Evolutionary conservation across 2,888 invertebrate species (phyloP).

Genomic region (Tinea trinotella): DNA sequence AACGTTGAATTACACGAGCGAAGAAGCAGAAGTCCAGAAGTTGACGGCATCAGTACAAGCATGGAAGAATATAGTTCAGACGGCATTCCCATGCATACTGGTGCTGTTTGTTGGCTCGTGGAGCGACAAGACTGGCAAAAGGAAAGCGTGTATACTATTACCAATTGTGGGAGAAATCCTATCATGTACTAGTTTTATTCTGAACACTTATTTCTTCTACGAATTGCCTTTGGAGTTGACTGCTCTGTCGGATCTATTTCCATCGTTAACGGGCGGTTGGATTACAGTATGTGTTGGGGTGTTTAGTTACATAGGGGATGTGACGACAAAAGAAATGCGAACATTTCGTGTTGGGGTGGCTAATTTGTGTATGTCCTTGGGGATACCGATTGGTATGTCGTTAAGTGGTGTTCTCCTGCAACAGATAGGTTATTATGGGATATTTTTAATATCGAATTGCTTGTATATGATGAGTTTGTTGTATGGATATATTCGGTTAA

Average conservation of each 20-base stretch:
- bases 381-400: slow-evolving; percentile 73
- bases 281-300: slow-evolving; percentile 90
- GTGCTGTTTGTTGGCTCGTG: slow-evolving; percentile 75
- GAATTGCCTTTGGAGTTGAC: slow-evolving; percentile 72
- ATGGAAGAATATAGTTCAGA: slow-evolving; percentile 72
- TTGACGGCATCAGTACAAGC: slow-evolving; percentile 71
- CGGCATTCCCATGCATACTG: slow-evolving; percentile 68
- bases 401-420: slow-evolving; percentile 68
- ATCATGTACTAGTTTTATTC: slow-evolving; percentile 61
- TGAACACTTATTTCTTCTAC: slow-evolving; percentile 73
- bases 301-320: slow-evolving; percentile 90
- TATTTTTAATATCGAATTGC: slow-evolving; percentile 63
- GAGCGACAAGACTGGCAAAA: slow-evolving; percentile 72
- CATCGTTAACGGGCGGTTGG: slow-evolving; percentile 76
- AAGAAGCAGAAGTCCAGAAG: slow-evolving; percentile 77
- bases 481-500: slow-evolving; percentile 61
- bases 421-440: slow-evolving; percentile 64
- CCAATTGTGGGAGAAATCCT: slow-evolving; percentile 71
- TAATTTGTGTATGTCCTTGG: slow-evolving; percentile 83
- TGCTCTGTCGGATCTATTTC: slow-evolving; percentile 68
- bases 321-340: slow-evolving; percentile 84
- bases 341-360: slow-evolving; percentile 89
- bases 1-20: slow-evolving; percentile 77
- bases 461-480: slow-evolving; percentile 65
- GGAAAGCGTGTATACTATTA: slow-evolving; percentile 73